Evolutionary conservation across 2,797 vertebrate genomes (phyloP).

Genomic region (Austrolebias charrua): DNA sequence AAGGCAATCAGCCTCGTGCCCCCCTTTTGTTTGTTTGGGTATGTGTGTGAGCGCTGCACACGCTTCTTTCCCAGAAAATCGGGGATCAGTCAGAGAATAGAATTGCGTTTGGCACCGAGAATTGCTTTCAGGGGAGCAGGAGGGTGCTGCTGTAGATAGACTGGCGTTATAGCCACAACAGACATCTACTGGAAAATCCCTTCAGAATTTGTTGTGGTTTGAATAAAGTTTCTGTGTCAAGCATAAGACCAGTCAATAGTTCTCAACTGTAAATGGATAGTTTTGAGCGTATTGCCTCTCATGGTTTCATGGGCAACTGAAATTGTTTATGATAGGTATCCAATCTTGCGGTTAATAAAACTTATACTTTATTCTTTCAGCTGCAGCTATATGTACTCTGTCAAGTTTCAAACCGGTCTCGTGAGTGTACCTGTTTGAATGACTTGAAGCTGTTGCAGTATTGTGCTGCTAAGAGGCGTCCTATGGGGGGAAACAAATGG

Average conservation of each 20-base stretch:
- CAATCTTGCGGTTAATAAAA: slow-evolving; percentile 54
- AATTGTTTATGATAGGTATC: slow-evolving; percentile 61
- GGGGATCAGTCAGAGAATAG: slow-evolving; percentile 56
- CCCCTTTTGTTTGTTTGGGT: slow-evolving; percentile 39
- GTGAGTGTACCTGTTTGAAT: slow-evolving; percentile 60
- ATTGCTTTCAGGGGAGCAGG: slow-evolving; percentile 65
- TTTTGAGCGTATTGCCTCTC: slow-evolving; percentile 49
- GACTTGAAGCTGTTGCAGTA: slow-evolving; percentile 45
- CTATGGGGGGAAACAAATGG: slow-evolving; percentile 50
- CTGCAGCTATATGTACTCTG: slow-evolving; percentile 44
- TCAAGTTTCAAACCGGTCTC: slow-evolving; percentile 36
- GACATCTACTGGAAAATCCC: slow-evolving; percentile 68
- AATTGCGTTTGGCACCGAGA: slow-evolving; percentile 55
- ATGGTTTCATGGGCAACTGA: slow-evolving; percentile 38
- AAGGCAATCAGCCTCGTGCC: slow-evolving; percentile 64
- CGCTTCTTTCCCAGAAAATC: slow-evolving; percentile 26
- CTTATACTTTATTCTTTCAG: slow-evolving; percentile 55
- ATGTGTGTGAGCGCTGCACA: slow-evolving; percentile 29
- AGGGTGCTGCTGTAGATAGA: slow-evolving; percentile 55
- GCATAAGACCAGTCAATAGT: slow-evolving; percentile 59
- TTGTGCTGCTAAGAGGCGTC: slow-evolving; percentile 48
- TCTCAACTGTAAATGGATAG: slow-evolving; percentile 63
- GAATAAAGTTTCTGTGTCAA: slow-evolving; percentile 62
- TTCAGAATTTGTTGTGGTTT: slow-evolving; percentile 62
- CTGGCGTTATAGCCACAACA: slow-evolving; percentile 55